phyloP scores from a whole-genome alignment of 2,113 vertebrate genomes.

The Halcyon malimbica region DNA sequence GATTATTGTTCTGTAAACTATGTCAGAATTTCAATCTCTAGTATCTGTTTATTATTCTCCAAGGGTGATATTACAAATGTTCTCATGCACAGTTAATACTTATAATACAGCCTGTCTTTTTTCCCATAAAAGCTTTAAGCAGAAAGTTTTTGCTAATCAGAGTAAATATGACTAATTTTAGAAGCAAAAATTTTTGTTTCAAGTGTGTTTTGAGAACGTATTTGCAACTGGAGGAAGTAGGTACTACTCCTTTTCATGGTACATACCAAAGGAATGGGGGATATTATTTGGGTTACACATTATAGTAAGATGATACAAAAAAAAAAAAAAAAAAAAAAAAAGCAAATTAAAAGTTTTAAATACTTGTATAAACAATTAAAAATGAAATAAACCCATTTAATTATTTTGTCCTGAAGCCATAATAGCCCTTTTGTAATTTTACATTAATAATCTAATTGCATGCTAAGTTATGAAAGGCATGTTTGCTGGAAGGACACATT shows the following conservation, averaged over 20 bases:
- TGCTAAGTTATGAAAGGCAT: not conserved
- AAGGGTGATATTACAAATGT: constrained; percentile 87
- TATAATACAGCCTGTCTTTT: constrained; percentile 76
- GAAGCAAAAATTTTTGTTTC: constrained; percentile 6
- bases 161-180: constrained; percentile 63
- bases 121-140: constrained; percentile 72
- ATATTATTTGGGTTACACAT: not conserved
- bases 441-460: constrained; percentile 34
- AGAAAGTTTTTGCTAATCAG: constrained; percentile 71
- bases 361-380: constrained; percentile 43
- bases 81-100: constrained; percentile 83
- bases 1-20: constrained; percentile 96
- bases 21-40: constrained; percentile 92
- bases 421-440: constrained; percentile 26
- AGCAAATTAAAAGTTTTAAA: not conserved
- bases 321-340: not conserved
- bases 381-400: constrained; percentile 30
- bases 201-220: not conserved
- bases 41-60: constrained; percentile 93
- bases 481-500: constrained; percentile 50
- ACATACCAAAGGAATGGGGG: not conserved
- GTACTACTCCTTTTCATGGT: not conserved
- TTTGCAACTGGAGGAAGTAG: not conserved
- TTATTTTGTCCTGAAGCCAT: constrained; percentile 48
- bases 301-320: not conserved